Base-by-base conservation (phyloP, 2,113 vertebrate genomes). In the Peromyscus californicus region DNA sequence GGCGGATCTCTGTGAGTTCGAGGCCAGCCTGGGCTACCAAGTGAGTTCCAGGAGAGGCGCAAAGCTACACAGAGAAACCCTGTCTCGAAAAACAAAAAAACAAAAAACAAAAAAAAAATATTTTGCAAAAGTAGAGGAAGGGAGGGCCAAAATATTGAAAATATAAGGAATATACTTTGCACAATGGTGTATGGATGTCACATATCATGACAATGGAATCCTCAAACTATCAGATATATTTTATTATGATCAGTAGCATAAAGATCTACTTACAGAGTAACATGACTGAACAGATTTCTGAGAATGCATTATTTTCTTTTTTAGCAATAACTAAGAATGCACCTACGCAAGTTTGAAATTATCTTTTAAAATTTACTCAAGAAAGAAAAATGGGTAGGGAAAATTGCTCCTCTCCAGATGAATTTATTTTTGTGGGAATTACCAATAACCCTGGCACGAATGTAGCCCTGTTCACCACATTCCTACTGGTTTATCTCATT, bases 351-450 rank as follows among this genome's bases (percentile, higher is more conserved):
- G 29, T 39, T 4, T 24, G 24, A 54, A 31, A 12, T 29, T 59
- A 36, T 45, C 70, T 26, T 70, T 42, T 54, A 39, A n/a, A 31
- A 11, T 33, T 80, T 61, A 67, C 9, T 69, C 1, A 82, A 65
- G 0, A 45, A 45, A 48, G 17, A 83, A 86, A 12, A 75, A 92
- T 93, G 93, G 39, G 75, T 5, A 54, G 2, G 6, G 11, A 7
- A 33, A 97, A 97, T 54, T 97, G 93, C 0, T 91, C 96, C 4
- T 74, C 54, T 5, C 2, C 45, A 0, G 39, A n/a, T 93, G 79
- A 93, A 5, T 96, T 95, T 6, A 31, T 90, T 90, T 69, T 97
- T 51, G 57, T 97, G 13, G 95, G 93, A 87, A 90, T 97, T 51
- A 86, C 95, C 1, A 42, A 54, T 9, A 67, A 92, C 0, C 8